Evolutionary conservation across 2,888 invertebrate species (phyloP).

Genomic region (Troides oblongomaculatus): DNA sequence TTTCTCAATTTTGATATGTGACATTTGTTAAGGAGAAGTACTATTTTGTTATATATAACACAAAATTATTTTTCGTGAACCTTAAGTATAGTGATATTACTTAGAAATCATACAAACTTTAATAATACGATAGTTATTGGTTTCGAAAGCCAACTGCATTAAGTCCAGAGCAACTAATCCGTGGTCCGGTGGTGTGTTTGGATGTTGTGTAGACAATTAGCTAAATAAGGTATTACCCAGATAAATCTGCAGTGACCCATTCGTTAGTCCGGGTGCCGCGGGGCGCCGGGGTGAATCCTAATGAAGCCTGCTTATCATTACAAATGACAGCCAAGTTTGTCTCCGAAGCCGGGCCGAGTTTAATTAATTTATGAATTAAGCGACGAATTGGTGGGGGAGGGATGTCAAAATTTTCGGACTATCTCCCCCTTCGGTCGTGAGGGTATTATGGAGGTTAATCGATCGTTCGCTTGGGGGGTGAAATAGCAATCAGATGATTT

Average conservation of each 20-base stretch:
- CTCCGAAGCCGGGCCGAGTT: conserved; percentile 50
- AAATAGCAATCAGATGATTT: conserved; percentile 18
- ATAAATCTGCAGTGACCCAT: conserved; percentile 66
- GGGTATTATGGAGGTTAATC: conserved; percentile 22
- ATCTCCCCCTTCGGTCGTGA: conserved; percentile 26
- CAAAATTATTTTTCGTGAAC: too few species aligned
- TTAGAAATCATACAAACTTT: too few species aligned
- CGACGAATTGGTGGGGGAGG: conserved; percentile 43
- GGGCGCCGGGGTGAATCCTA: conserved; percentile 52
- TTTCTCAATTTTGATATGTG: too few species aligned
- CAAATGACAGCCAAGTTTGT: conserved; percentile 58
- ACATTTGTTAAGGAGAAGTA: too few species aligned
- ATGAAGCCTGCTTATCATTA: conserved; percentile 72
- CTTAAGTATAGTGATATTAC: too few species aligned
- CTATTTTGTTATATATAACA: too few species aligned
- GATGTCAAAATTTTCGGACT: conserved; percentile 55
- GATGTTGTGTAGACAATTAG: conserved; percentile 33
- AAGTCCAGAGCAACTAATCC: conserved; percentile 9
- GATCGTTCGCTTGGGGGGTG: conserved; percentile 4
- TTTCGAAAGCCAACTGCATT: not conserved
- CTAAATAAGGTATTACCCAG: conserved; percentile 50
- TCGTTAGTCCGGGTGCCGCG: conserved; percentile 45
- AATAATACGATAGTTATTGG: too few species aligned
- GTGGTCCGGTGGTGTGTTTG: conserved; percentile 25
- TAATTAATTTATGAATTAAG: conserved; percentile 76